Conservation (phyloP, 2,797 vertebrate genomes). For the Chaetodon trifasciatus region DNA sequence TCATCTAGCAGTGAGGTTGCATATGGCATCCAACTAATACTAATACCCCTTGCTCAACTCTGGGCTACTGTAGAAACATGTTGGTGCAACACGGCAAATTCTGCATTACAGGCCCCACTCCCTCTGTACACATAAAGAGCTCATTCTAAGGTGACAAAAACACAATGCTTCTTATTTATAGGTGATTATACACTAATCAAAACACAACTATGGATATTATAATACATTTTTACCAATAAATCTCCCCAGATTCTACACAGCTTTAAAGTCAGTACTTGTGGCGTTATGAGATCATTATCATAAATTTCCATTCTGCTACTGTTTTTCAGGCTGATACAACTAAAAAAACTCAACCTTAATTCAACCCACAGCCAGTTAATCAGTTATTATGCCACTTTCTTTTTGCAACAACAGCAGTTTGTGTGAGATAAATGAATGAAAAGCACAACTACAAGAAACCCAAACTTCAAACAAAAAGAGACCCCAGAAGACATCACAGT, state of each 20-base stretch:
- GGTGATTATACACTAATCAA: no score
- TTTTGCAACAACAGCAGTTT: not conserved
- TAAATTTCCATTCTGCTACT: not conserved
- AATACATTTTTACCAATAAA: no score
- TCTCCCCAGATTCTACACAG: not conserved
- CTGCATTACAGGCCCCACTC: no score
- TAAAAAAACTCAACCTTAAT: not conserved
- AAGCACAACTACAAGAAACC: not conserved
- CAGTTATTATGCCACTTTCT: not conserved
- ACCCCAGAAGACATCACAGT: not conserved
- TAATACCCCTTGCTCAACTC: no score
- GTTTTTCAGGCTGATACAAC: not conserved
- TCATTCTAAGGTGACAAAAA: no score
- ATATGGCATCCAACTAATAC: no score
- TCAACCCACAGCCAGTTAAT: not conserved
- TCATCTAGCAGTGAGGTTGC: no score
- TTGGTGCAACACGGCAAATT: no score
- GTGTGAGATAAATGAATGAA: constrained; percentile 5
- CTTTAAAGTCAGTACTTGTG: not conserved
- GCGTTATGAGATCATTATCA: not conserved
- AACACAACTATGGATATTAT: no score
- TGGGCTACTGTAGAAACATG: no score
- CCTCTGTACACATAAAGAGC: no score
- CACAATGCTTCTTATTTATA: no score
- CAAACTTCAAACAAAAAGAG: not conserved